phyloP scores from a whole-genome alignment of 1,140 invertebrate genomes.

The Diorhabda elongata region DNA sequence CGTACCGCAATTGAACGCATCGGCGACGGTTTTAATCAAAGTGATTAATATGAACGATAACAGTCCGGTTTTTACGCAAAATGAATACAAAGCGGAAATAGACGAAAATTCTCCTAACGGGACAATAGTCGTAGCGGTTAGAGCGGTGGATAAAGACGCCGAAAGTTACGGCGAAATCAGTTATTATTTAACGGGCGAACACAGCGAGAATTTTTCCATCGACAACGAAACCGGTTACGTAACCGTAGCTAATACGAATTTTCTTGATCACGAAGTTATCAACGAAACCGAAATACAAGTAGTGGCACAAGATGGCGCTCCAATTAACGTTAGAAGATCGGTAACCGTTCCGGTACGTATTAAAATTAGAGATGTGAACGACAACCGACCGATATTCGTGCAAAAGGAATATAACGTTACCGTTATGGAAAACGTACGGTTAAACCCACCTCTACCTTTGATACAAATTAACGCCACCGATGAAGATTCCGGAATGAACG shows the following conservation, averaged over 20 bases:
- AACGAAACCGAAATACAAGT: constrained; percentile 71
- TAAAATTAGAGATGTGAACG: constrained; percentile 78
- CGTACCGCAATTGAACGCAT: constrained; percentile 65
- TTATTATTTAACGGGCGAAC: constrained; percentile 72
- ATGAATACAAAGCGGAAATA: constrained; percentile 65
- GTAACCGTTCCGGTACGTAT: constrained; percentile 74
- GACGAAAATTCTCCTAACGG: constrained; percentile 70
- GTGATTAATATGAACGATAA: constrained; percentile 86
- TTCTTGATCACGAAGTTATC: constrained; percentile 74
- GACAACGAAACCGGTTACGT: constrained; percentile 72
- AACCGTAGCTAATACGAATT: constrained; percentile 64
- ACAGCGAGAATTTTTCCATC: constrained; percentile 66
- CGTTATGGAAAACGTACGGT: constrained; percentile 76
- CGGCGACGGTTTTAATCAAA: constrained; percentile 69
- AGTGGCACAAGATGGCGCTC: constrained; percentile 74
- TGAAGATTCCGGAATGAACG: constrained; percentile 71
- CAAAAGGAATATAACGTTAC: constrained; percentile 70
- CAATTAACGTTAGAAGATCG: constrained; percentile 60
- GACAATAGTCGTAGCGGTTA: constrained; percentile 65
- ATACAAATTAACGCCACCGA: constrained; percentile 75
- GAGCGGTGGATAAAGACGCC: constrained; percentile 60
- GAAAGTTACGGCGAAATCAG: constrained; percentile 68
- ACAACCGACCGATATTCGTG: constrained; percentile 75
- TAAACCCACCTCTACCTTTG: constrained; percentile 72
- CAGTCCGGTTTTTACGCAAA: constrained; percentile 68